phyloP scores from a whole-genome alignment of 2,113 vertebrate genomes.

The Pachyramphus minor region DNA sequence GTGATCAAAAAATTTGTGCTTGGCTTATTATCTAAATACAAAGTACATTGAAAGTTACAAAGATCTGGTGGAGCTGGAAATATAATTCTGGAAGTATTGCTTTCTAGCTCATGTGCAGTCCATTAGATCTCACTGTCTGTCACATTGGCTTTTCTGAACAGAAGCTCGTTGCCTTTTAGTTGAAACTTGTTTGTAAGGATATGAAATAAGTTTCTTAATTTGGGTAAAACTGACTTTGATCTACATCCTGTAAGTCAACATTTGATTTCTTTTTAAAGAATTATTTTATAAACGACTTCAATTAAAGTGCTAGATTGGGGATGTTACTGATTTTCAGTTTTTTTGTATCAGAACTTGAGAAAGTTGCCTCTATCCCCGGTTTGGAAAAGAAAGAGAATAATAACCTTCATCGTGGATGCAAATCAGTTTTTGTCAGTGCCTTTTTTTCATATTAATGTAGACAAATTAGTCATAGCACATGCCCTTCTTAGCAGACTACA shows the following conservation, averaged over 20 bases:
- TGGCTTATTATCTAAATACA: neutral
- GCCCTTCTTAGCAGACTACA: neutral
- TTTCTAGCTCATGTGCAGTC: neutral
- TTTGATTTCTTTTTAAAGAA: neutral
- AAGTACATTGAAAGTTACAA: neutral
- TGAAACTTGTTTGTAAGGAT: neutral
- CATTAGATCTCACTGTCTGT: neutral
- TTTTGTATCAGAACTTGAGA: neutral
- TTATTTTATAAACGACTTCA: neutral
- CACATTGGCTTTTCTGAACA: neutral
- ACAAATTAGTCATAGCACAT: neutral
- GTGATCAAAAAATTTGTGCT: neutral
- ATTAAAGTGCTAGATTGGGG: neutral
- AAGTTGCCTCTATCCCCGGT: neutral
- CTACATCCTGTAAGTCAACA: neutral
- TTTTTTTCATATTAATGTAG: neutral
- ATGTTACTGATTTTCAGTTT: neutral
- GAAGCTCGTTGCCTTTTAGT: neutral
- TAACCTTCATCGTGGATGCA: neutral
- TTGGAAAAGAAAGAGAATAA: neutral
- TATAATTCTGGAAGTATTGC: neutral
- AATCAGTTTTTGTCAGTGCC: neutral
- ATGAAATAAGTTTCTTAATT: neutral
- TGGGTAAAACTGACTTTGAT: neutral
- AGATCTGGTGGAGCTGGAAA: neutral